Base-by-base conservation (phyloP, 2,888 invertebrate species). In the Rhagophthalmus giganteus region DNA sequence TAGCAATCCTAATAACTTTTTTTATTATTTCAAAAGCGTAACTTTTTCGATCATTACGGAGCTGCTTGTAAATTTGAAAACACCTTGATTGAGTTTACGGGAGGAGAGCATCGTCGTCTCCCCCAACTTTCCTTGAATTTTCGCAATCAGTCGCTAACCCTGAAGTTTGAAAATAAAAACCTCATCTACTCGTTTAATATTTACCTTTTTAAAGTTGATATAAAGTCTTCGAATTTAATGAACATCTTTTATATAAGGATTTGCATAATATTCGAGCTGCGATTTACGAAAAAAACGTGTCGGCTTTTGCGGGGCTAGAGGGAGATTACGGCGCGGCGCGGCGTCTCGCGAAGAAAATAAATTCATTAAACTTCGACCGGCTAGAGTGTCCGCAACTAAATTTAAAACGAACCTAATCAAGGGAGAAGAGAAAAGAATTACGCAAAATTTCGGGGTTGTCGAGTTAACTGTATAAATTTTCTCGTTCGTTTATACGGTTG, bases 161-260 rank as follows among this genome's bases (percentile, higher is more conserved):
- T 13, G 20, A 44, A 54, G 50, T 55, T 55, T 51, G 39, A 50
- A 59, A 59, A 60, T 60, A 60, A 55, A 52, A 56, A 50, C 58
- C 57, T 55, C 61, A 61, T 65, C 60, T 57, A 53, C 58, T 60
- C 56, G 63, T 65, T 65, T 66, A 67, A 69, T 66, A 67, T 68
- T 66, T 68, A 69, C 67, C 63, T 64, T 59, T 64, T 63, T 58
- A 63, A 58, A 61, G 62, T 64, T 62, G 26, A 26, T 59, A 62
- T 64, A 63, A 64, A 65, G 64, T 65, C 64, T 58, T 59, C 59
- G 65, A 64, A 70, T 67, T 69, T 70, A 71, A 71, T 68, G 70
- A 70, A 69, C 63, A 64, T 68, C 66, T 66, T 68, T 67, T 66
- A 67, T 66, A 65, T 65, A 55, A 47, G 59, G 60, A 69, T 70